Evolutionary conservation across 2,113 vertebrate genomes (phyloP).

Genomic region (Garra rufa): DNA sequence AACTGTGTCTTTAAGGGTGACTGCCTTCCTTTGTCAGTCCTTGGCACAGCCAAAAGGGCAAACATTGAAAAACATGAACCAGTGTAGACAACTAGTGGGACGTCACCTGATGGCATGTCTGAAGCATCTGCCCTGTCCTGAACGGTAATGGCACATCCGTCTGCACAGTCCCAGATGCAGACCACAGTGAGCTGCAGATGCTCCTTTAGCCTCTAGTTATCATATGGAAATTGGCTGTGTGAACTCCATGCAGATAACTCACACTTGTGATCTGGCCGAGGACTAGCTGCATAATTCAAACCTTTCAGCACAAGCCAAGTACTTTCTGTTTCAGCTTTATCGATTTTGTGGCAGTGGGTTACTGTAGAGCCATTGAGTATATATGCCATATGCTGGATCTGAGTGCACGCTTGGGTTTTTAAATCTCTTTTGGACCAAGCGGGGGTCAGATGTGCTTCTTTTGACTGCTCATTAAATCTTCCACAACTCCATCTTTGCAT

Average conservation of each 20-base stretch:
- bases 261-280: background rate
- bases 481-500: background rate
- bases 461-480: background rate
- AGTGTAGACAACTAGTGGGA: background rate
- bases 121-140: constrained; percentile 17
- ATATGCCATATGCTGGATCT: constrained; percentile 13
- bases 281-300: background rate
- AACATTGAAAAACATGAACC: background rate
- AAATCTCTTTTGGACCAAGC: constrained; percentile 17
- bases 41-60: constrained; percentile 4
- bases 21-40: background rate
- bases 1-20: background rate
- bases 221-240: constrained; percentile 27
- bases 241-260: background rate
- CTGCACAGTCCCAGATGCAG: constrained; percentile 26
- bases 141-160: background rate
- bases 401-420: constrained; percentile 4
- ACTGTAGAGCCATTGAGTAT: constrained; percentile 4
- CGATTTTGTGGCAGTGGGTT: constrained; percentile 6
- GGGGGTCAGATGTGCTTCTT: background rate
- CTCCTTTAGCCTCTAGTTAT: constrained; percentile 19
- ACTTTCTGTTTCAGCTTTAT: constrained; percentile 9
- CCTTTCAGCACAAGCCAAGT: background rate
- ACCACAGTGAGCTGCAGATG: constrained; percentile 17
- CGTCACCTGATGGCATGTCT: constrained; percentile 8